Conservation (phyloP, 2,888 invertebrate genomes). For the Desoria tigrina region DNA sequence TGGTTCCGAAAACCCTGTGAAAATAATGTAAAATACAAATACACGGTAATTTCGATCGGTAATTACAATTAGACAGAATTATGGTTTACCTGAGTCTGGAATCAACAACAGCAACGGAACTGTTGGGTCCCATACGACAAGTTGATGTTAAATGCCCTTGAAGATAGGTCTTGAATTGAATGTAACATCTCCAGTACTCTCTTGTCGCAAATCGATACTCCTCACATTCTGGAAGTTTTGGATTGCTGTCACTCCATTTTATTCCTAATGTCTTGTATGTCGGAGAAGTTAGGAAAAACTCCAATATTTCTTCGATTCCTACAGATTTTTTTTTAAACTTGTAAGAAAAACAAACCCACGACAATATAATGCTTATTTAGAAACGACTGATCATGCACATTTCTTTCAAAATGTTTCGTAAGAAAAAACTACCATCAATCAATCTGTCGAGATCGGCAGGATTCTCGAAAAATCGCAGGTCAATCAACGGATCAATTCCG, state of each 20-base stretch:
- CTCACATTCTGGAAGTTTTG: not conserved
- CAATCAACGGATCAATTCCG: conserved; percentile 29
- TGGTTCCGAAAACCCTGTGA: conserved; percentile 28
- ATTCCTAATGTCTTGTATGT: conserved; percentile 24
- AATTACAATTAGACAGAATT: too few species aligned
- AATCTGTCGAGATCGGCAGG: conserved; percentile 30
- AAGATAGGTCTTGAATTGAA: not conserved
- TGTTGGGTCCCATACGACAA: conserved; percentile 37
- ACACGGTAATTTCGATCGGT: not conserved
- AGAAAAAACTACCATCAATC: conserved; percentile 22
- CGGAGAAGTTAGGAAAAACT: conserved; percentile 30
- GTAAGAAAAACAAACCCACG: not conserved
- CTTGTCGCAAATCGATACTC: conserved; percentile 7
- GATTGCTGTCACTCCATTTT: conserved; percentile 14
- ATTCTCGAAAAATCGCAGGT: conserved; percentile 29
- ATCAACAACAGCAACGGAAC: conserved; percentile 27
- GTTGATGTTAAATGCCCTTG: conserved; percentile 30
- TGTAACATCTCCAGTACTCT: conserved; percentile 34
- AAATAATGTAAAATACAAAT: not conserved
- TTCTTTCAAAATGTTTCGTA: not conserved
- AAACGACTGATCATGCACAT: not conserved
- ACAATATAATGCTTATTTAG: not conserved
- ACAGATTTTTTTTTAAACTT: not conserved
- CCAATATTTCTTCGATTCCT: conserved; percentile 27
- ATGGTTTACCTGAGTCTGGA: conserved; percentile 31